Evolutionary conservation across 2,888 invertebrate genomes (phyloP).

Genomic region (Drosophila longiperda): DNA sequence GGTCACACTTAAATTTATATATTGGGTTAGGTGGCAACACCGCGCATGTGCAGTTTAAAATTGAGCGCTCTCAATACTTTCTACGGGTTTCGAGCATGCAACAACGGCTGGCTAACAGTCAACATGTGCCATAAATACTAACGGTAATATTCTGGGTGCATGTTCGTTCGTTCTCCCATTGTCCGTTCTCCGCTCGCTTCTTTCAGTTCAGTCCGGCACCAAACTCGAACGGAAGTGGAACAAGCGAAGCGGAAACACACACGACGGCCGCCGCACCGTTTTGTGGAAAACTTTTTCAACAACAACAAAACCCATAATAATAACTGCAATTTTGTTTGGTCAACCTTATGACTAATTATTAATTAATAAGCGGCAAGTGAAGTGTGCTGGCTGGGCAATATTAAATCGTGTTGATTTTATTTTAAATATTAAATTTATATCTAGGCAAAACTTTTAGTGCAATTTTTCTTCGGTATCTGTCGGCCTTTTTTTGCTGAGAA

Average conservation of each 20-base stretch:
- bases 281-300: conserved; percentile 66
- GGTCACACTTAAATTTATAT: neutral
- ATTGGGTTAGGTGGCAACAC: conserved; percentile 28
- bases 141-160: conserved; percentile 70
- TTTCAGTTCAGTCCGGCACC: conserved; percentile 72
- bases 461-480: conserved; percentile 61
- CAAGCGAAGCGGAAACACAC: conserved; percentile 77
- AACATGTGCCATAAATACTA: conserved; percentile 79
- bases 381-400: conserved; percentile 15
- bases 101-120: conserved; percentile 58
- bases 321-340: conserved; percentile 51
- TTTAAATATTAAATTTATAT: neutral
- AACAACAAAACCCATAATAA: conserved; percentile 42
- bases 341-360: conserved; percentile 59
- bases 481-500: conserved; percentile 21
- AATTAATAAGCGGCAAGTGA: conserved; percentile 34
- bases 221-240: conserved; percentile 74
- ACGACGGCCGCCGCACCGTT: conserved; percentile 47
- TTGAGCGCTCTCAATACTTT: conserved; percentile 32
- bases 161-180: conserved; percentile 33
- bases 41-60: conserved; percentile 59
- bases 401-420: neutral
- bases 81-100: conserved; percentile 35
- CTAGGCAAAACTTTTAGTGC: conserved; percentile 14
- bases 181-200: conserved; percentile 38